Evolutionary conservation across 64 coral and sea anemone species (phyloP), one percentile per base, ranked within the genome.

Genomic region (Pocillopora verrucosa): DNA sequence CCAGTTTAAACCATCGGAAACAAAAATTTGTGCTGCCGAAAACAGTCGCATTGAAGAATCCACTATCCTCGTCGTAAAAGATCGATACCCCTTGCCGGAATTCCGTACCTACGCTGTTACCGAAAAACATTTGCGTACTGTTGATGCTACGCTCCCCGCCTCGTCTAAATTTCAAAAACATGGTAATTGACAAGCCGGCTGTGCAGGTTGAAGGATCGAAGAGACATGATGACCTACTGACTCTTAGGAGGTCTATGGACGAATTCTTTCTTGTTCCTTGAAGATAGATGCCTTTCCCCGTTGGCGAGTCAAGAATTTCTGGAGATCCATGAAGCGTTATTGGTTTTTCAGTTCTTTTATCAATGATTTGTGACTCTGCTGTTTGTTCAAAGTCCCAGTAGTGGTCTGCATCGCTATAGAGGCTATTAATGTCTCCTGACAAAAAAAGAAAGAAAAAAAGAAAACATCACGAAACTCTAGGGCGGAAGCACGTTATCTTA

Each of bases 361-460:
- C 86, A 73, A 30, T 41, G 38, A 61, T 36, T 17, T 61, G 19
- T 35, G 69, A 76, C 26, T 12, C 20, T 58, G 60, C 25, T 12
- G 34, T 16, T 79, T 89, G 74, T 14, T 89, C 75, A 76, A 89
- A 89, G 60, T 89, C 35, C 87, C 87, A 89, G 61, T 65, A 89
- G 58, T 89, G 87, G 34, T 64, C 60, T 15, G 87, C 75, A 19
- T 7, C 62, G 25, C 16, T 0, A 45, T 84, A 70, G 3, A 84
- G 17, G 37, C 37, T 68, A 10, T 2, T 70, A 37, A 84, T 64
- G 61, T 84, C 61, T 68, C 35, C 81, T 84, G 17, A 0, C 26
- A 35, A 13, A 13, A 11, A n/a, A 34, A 20, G 45, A 80, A 59
- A 59, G 30, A 51, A 7, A 51, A 51, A 7, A 51, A 51, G 41